A percentile compares a stretch with the other conserved stretches of the same genome.
phyloP scores from a whole-genome alignment of 2,113 vertebrate genomes.

The Alectura lathami region DNA sequence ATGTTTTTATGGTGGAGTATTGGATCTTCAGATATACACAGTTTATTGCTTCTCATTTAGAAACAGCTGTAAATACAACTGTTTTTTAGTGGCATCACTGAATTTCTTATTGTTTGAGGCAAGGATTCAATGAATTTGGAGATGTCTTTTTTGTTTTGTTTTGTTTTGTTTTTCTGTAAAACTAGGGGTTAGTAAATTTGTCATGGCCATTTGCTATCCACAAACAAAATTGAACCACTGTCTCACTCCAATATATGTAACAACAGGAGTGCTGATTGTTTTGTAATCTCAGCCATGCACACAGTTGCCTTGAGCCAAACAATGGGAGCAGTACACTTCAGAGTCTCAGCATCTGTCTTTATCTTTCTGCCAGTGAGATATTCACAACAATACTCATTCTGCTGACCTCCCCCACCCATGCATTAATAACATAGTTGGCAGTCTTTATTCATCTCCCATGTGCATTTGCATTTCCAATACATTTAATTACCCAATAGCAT shows the following conservation, averaged over 20 bases:
- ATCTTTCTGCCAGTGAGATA: not conserved
- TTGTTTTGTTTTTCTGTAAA: not conserved
- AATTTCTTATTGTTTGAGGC: not conserved
- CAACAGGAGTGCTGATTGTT: not conserved
- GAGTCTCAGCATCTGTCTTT: not conserved
- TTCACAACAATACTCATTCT: not conserved
- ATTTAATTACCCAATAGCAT: constrained; percentile 39
- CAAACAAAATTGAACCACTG: not conserved
- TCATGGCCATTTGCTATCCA: not conserved
- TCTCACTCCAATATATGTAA: not conserved
- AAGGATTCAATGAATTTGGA: not conserved
- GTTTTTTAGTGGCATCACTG: not conserved
- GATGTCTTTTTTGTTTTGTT: not conserved
- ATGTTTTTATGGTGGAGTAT: not conserved
- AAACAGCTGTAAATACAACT: not conserved
- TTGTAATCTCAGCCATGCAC: not conserved
- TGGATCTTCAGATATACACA: not conserved
- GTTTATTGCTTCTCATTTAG: not conserved
- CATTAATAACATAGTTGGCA: not conserved
- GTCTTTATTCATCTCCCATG: not conserved
- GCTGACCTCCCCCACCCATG: not conserved
- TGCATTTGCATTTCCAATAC: constrained; percentile 17
- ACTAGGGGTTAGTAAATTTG: not conserved
- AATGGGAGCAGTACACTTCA: not conserved
- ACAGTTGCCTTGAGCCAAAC: not conserved